Evolutionary conservation across 2,113 vertebrate species (phyloP), one percentile per base, ranked within the genome.

Genomic region (Pristiophorus japonicus): DNA sequence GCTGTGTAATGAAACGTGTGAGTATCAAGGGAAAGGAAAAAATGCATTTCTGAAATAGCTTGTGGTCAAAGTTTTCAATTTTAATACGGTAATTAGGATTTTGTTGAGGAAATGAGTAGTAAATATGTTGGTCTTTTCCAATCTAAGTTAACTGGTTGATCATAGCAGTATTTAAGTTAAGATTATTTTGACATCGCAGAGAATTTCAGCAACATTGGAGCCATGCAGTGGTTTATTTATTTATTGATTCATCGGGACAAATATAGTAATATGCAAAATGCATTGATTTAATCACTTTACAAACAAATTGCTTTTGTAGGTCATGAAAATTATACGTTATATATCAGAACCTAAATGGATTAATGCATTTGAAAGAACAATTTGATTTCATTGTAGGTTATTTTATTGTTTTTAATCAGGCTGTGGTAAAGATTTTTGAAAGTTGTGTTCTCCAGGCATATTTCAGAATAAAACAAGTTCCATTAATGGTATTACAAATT

Each of bases 1-100:
- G 59, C 85, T 93, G 88, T 47, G 95, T 65, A 96, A 96, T 96
- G 96, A 97, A 94, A 97, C 96, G 96, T 81, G 95, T 96, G 62
- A 93, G 96, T 96, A 95, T 96, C 97, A 66, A 91, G 91, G 75
- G 90, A 75, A 75, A 85, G 42, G 63, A 95, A 96, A 81, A 65
- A 95, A 96, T 95, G 92, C 20, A 62, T 78, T 70, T 90, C 65
- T 93, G 84, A 42, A 95, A 63, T 11, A 22, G 95, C 51, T 95
- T 45, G 11, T 63, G 34, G 59, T 84, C 14, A 95, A 42, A 62
- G 18, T 42, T 94, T 94, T 18, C 66, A 66, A 59, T 70, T 47
- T 51, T 70, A 30, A 93, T 22, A 47, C 42, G 12, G 20, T 70
- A 67, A 70, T 94, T 47, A 20, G 42, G 42, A 51, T 45, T 70